Percentiles rank a stretch among this genome's conserved stretches.
Conservation (phyloP, 2,888 invertebrate genomes). For the Tipula confusa region DNA sequence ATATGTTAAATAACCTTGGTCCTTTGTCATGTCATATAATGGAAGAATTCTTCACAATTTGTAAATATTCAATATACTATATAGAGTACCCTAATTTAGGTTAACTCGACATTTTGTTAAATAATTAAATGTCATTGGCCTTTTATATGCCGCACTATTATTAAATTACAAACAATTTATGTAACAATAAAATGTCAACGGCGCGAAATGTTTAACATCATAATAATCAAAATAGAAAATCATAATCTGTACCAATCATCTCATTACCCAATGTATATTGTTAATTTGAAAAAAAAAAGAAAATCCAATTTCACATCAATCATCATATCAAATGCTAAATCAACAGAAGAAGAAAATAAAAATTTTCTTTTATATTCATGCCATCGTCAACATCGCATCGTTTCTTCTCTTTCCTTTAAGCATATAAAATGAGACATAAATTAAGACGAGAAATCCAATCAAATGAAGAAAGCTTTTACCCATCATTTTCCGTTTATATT, state of each 20-base stretch:
- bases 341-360: not conserved
- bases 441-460: conserved; percentile 9
- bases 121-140: not conserved
- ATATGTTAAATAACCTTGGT: too few relatives aligned
- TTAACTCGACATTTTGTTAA: too few relatives aligned
- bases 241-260: conserved; percentile 25
- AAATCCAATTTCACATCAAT: conserved; percentile 25
- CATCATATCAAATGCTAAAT: conserved; percentile 25
- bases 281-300: conserved; percentile 12
- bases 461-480: conserved; percentile 6
- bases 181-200: not conserved
- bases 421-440: conserved; percentile 12
- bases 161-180: not conserved
- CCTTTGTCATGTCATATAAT: too few relatives aligned
- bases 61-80: too few relatives aligned
- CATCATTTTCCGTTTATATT: not conserved
- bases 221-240: conserved; percentile 20
- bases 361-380: not conserved
- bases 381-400: not conserved
- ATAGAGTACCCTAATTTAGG: too few relatives aligned
- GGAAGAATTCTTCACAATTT: too few relatives aligned
- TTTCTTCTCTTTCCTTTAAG: not conserved
- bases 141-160: not conserved
- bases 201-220: not conserved
- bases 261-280: conserved; percentile 3